Evolutionary conservation across 2,113 vertebrate species (phyloP).

Genomic region (Thunnus thynnus): DNA sequence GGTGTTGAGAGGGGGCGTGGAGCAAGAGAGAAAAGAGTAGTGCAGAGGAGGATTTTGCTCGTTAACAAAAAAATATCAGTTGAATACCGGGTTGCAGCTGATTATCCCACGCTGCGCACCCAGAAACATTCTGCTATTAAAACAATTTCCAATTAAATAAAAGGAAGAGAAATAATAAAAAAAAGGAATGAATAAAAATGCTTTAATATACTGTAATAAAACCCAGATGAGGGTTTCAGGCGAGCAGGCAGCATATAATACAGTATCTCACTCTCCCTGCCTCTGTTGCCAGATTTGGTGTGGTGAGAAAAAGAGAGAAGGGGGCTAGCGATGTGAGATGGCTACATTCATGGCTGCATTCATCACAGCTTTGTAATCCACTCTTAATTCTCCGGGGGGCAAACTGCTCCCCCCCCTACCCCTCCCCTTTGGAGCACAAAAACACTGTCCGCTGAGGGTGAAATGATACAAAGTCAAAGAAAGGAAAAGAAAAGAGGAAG

Average conservation of each 20-base stretch:
- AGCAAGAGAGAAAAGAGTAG: constrained; percentile 52
- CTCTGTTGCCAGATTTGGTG: constrained; percentile 23
- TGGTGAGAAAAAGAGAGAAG: not conserved
- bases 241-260: not conserved
- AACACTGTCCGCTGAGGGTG: constrained; percentile 57
- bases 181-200: constrained; percentile 13
- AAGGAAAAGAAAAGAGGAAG: constrained; percentile 35
- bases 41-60: constrained; percentile 68
- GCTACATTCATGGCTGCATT: constrained; percentile 63
- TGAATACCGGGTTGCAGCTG: constrained; percentile 54
- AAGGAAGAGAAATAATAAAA: not conserved
- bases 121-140: not conserved
- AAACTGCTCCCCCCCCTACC: constrained; percentile 4
- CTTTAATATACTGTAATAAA: constrained; percentile 11
- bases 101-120: constrained; percentile 60
- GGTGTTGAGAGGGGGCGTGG: constrained; percentile 58
- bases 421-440: constrained; percentile 39
- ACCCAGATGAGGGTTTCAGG: constrained; percentile 7
- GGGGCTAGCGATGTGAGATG: constrained; percentile 37
- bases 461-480: constrained; percentile 71
- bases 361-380: constrained; percentile 74
- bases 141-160: constrained; percentile 30
- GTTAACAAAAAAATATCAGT: constrained; percentile 61
- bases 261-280: constrained; percentile 4
- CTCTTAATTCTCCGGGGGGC: constrained; percentile 59